Conservation (phyloP, 2,888 invertebrate species). For the Agonopterix alstromeriana region DNA sequence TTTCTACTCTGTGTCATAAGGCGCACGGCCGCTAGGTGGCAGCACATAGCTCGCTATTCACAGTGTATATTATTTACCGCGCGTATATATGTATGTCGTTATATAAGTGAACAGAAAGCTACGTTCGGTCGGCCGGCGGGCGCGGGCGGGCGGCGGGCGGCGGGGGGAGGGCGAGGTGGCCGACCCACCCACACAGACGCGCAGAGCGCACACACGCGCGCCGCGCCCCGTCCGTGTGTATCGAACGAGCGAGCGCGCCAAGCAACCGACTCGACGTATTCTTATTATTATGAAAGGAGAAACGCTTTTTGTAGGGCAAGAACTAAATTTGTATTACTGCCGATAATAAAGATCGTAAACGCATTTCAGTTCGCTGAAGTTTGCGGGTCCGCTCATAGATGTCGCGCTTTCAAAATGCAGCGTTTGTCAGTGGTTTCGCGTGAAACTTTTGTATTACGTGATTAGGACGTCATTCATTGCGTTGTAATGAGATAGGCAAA, state of each 20-base stretch:
- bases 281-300: constrained; percentile 78
- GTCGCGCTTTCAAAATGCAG: constrained; percentile 46
- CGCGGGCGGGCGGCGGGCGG: constrained; percentile 22
- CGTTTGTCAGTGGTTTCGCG: constrained; percentile 25
- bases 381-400: constrained; percentile 64
- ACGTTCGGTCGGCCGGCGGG: constrained; percentile 38
- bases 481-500: constrained; percentile 18
- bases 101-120: constrained; percentile 77
- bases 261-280: constrained; percentile 77
- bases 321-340: constrained; percentile 74
- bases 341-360: constrained; percentile 73
- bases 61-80: constrained; percentile 71
- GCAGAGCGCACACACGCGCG: constrained; percentile 35
- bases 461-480: constrained; percentile 9
- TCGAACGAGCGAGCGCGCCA: constrained; percentile 69
- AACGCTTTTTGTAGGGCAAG: constrained; percentile 77
- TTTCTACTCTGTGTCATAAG: constrained; percentile 37
- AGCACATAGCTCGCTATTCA: constrained; percentile 70
- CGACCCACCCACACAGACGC: constrained; percentile 29
- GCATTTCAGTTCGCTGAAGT: constrained; percentile 71
- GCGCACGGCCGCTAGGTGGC: constrained; percentile 69
- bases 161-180: constrained; percentile 15
- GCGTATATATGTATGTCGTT: constrained; percentile 65
- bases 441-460: constrained; percentile 3
- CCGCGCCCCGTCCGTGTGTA: constrained; percentile 52